Evolutionary conservation across 2,797 vertebrate species (phyloP), one percentile per base, ranked within the genome.

Genomic region (Pitangus sulphuratus): DNA sequence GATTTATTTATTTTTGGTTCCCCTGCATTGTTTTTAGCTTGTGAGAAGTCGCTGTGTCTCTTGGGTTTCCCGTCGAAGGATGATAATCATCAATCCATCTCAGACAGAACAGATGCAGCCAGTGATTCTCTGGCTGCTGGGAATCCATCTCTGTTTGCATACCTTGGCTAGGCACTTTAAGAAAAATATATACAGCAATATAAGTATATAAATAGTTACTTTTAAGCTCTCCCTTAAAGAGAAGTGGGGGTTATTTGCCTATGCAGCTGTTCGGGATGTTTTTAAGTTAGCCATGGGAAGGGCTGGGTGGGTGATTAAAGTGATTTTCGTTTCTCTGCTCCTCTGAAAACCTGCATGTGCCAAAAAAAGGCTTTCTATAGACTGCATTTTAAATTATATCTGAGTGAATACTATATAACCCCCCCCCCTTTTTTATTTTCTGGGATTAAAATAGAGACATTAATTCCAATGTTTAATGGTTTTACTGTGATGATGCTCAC

Each of bases 271-370:
- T 53, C 64, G 61, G 62, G 57, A 8, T 31, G 28, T 37, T 72
- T 87, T 76, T 7, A 30, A 42, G 47, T 9, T 51, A 1, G 3
- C 62, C 0, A 0, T 35, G n/a, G 65, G 42, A 65, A 25, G 1
- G 1, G 25, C 31, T 65, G 35, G 11, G 12, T 28, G 71, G 33
- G 18, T 45, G 25, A 64, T 76, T 87, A 62, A 5, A 30, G 7
- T 33, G 44, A 6, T 47, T 13, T 17, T 60, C 47, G 22, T 87
- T 70, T 69, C 35, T 74, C 31, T 65, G 35, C 50, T 88, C 7
- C 54, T 78, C 42, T 68, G 65, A 61, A 94, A 89, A 35, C 42
- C 33, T 16, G 4, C 2, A 3, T 37, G 30, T 72, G 47, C 51
- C 60, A 56, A 61, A 89, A 44, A 12, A 35, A 30, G 14, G 12